Evolutionary conservation across 2,113 vertebrate genomes (phyloP).

Genomic region (Cyanoderma ruficeps): DNA sequence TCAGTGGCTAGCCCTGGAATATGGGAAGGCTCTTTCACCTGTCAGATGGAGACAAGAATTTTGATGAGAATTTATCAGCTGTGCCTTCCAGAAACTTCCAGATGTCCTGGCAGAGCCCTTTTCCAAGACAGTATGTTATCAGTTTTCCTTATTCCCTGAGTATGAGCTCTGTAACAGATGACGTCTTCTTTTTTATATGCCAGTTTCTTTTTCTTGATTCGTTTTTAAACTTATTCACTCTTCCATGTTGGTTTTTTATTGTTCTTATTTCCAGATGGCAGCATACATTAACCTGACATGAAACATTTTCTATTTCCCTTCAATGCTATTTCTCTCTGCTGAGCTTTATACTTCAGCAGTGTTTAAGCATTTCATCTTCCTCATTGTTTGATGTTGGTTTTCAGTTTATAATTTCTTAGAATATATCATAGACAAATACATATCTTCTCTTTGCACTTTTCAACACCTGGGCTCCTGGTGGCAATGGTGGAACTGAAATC

Average conservation of each 20-base stretch:
- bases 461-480: rapidly evolving
- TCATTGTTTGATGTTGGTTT: background rate
- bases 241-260: slow-evolving; percentile 31
- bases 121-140: background rate
- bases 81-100: background rate
- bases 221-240: background rate
- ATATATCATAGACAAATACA: background rate
- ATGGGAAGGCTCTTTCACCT: background rate
- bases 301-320: background rate
- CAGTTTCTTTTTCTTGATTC: slow-evolving; percentile 1
- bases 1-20: background rate
- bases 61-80: background rate
- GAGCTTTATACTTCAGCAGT: background rate
- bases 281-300: background rate
- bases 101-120: background rate
- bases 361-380: background rate
- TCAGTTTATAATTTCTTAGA: background rate
- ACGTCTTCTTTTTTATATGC: background rate
- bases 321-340: background rate
- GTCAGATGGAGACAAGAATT: background rate
- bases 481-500: background rate
- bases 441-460: background rate
- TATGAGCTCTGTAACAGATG: background rate
- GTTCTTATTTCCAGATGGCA: slow-evolving; percentile 29
- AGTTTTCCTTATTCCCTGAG: background rate